Base-by-base conservation (phyloP, 2,113 vertebrate genomes). In the Callaeas wilsoni region DNA sequence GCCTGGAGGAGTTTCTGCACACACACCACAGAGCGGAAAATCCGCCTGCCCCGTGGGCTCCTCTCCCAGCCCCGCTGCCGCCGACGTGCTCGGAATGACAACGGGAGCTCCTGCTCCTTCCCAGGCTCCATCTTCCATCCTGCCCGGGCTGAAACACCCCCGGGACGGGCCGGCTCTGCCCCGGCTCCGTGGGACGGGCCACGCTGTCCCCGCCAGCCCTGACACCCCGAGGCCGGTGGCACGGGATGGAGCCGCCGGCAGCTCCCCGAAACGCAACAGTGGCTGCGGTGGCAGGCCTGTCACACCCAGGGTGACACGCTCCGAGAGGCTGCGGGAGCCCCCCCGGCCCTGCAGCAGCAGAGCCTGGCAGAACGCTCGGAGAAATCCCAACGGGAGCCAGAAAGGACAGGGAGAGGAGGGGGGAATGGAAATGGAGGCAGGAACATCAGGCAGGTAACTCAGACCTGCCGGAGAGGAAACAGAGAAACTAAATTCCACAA, bases 91-190 rank as follows among this genome's bases (percentile, higher is more conserved):
- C 11, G 1, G 79, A 57, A 73, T 67, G 89, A 1, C 15, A 95
- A 82, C 5, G 2, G 8, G 30, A 73, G 35, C 15, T 13, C 39
- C 17, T 4, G 60, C 60, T 68, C 35, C 16, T 82, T 4, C 35
- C 5, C 5, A 30, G 25, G 1, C 5, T 0, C 75, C 30, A 0
- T 20, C 12, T 3, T 4, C 27, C 59, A 15, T 1, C 65, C 73
- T 33, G 10, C 25, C 60, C 82, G 25, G 53, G 15, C 74, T 0
- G 9, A 18, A n/a, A 13, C 0, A 5, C 0, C 33, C 76, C 3
- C 0, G 1, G 52, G 46, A 3, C 2, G 5, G 14, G 20, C 68
- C 11, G 56, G 26, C 35, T 16, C 1, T 39, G 79, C 4, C 67
- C 46, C 4, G 65, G 16, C 55, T 0, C n/a, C n/a, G 0, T 6